Percentiles rank a stretch among this genome's conserved stretches.
These are phyloP conservation scores for Procavia capensis DNA, from an alignment of 2,113 vertebrate genomes.

Conservation along the genomic window DNA sequence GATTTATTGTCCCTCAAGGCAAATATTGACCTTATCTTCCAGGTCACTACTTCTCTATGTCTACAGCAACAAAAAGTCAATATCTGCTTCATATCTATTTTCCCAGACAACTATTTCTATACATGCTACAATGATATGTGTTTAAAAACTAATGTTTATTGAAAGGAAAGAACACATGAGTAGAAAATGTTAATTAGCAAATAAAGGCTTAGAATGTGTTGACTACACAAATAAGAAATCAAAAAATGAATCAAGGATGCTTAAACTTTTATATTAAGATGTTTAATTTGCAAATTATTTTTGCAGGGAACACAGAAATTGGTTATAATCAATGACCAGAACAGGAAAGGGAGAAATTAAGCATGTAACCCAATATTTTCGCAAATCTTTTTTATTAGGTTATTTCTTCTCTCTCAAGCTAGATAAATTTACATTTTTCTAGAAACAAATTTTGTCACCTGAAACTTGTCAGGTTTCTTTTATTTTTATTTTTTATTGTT, in stretches of 20 bases:
- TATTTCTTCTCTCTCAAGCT: not conserved
- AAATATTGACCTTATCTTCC: conserved; percentile 81
- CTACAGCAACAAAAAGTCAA: conserved; percentile 75
- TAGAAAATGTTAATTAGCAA: conserved; percentile 59
- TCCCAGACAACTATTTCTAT: conserved; percentile 67
- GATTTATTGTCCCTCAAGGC: conserved; percentile 75
- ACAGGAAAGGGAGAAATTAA: not conserved
- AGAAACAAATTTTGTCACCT: not conserved
- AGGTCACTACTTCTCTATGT: conserved; percentile 77
- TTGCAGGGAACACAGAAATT: conserved; percentile 38
- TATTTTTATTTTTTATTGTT: not conserved
- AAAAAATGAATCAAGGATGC: conserved; percentile 4
- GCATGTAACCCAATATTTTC: not conserved
- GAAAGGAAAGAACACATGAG: conserved; percentile 50
- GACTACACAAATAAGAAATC: conserved; percentile 23
- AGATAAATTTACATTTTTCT: not conserved
- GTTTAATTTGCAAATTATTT: conserved; percentile 30
- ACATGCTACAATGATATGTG: conserved; percentile 45
- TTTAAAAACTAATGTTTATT: conserved; percentile 54
- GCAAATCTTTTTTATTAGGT: not conserved
- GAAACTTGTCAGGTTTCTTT: not conserved
- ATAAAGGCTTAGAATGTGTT: conserved; percentile 56
- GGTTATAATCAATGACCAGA: conserved; percentile 1
- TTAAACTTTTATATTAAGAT: conserved; percentile 44
- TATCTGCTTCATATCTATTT: conserved; percentile 72